A percentile compares a stretch with the other conserved stretches of the same genome.
phyloP scores from a whole-genome alignment of 2,888 invertebrate genomes.

The Amphipoea lucens region DNA sequence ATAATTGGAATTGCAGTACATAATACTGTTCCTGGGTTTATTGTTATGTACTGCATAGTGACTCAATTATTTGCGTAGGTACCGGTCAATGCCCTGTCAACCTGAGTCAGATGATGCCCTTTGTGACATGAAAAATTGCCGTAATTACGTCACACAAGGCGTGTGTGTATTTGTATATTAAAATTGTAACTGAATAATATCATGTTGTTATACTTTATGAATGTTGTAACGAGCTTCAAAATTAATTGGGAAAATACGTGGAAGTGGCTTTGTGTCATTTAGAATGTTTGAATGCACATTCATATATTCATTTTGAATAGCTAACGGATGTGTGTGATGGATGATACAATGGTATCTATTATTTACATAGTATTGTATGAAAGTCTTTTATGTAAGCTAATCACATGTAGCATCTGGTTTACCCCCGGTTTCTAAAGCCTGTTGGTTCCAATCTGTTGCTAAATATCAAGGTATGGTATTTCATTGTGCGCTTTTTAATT shows the following conservation, averaged over 20 bases:
- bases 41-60: background rate
- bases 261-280: conserved; percentile 8
- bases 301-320: conserved; percentile 16
- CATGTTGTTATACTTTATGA: background rate
- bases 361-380: background rate
- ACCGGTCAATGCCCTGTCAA: conserved; percentile 30
- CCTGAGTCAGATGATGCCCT: background rate
- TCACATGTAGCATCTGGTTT: background rate
- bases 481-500: background rate
- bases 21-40: background rate
- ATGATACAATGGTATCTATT: background rate
- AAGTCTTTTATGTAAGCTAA: conserved; percentile 5
- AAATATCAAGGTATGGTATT: background rate
- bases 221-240: background rate
- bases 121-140: background rate
- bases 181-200: background rate
- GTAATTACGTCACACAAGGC: background rate
- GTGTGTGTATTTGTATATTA: background rate
- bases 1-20: background rate
- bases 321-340: conserved; percentile 17
- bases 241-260: conserved; percentile 17
- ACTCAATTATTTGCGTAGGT: conserved; percentile 1
- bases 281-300: background rate
- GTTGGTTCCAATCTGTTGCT: background rate
- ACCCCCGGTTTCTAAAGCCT: background rate